Percentiles rank a stretch among this genome's conserved stretches.
These are phyloP conservation scores for Pandemis cinnamomeana DNA, from an alignment of 2,888 invertebrate species.

Conservation along the genomic window DNA sequence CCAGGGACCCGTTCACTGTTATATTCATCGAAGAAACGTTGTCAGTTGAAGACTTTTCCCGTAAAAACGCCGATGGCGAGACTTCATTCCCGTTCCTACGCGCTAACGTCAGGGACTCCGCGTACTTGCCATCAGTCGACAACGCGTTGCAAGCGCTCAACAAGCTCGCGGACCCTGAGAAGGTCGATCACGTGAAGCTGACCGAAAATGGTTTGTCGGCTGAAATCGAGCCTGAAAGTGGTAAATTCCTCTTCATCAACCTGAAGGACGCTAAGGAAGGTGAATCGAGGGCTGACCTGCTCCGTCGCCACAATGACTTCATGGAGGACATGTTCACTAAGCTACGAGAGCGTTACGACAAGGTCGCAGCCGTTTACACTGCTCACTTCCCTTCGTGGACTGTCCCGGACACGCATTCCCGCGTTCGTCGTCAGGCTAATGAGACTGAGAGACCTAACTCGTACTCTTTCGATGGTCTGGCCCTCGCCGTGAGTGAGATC, in stretches of 20 bases:
- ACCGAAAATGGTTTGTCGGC: constrained; percentile 71
- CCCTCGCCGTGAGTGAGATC: constrained; percentile 55
- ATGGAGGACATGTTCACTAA: constrained; percentile 82
- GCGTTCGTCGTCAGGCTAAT: constrained; percentile 63
- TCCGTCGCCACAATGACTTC: constrained; percentile 85
- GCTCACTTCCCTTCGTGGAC: constrained; percentile 82
- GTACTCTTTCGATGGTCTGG: constrained; percentile 55
- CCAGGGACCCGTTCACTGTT: constrained; percentile 70
- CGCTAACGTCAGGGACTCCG: constrained; percentile 60
- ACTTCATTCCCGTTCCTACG: constrained; percentile 71
- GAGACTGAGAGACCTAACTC: constrained; percentile 37
- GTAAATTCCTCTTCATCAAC: constrained; percentile 81
- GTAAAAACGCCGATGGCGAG: constrained; percentile 72
- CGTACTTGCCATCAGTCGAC: constrained; percentile 87
- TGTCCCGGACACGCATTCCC: constrained; percentile 56
- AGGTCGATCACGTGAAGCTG: constrained; percentile 65
- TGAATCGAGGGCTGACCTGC: constrained; percentile 81
- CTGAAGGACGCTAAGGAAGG: constrained; percentile 84
- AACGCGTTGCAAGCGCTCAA: constrained; percentile 84
- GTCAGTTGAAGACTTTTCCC: constrained; percentile 85
- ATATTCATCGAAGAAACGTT: constrained; percentile 83
- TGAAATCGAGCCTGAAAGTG: constrained; percentile 69
- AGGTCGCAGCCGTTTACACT: constrained; percentile 85
- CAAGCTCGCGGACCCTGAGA: constrained; percentile 71
- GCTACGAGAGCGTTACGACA: constrained; percentile 70